phyloP scores from a whole-genome alignment of 2,888 invertebrate species.

The Campoplex nolae region DNA sequence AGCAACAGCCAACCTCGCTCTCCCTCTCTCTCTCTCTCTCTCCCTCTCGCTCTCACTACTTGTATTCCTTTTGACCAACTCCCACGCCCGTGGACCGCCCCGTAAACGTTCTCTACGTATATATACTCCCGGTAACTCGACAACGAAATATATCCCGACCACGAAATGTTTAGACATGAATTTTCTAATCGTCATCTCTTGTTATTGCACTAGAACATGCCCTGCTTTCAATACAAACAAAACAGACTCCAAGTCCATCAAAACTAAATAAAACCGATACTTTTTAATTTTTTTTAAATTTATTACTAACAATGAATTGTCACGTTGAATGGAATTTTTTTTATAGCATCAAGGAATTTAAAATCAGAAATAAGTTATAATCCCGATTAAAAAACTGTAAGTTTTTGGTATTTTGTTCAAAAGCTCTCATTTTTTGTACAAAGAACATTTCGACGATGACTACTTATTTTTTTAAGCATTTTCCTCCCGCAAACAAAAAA shows the following conservation, averaged over 20 bases:
- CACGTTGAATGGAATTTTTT: neutral
- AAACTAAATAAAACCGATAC: neutral
- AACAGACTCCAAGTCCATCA: neutral
- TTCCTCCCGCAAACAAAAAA: neutral
- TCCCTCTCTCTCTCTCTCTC: slow-evolving; percentile 2
- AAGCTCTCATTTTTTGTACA: neutral
- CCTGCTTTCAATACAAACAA: neutral
- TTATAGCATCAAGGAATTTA: neutral
- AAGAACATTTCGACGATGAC: neutral
- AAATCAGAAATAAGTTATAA: neutral
- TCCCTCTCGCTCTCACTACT: neutral
- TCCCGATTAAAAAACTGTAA: neutral
- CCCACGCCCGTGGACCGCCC: slow-evolving; percentile 66
- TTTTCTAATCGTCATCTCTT: neutral
- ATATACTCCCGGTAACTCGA: slow-evolving; percentile 12
- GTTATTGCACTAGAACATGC: neutral
- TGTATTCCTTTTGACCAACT: slow-evolving; percentile 38
- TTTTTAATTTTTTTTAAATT: neutral
- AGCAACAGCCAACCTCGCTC: slow-evolving; percentile 22
- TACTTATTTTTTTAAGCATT: neutral
- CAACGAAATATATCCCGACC: slow-evolving; percentile 4
- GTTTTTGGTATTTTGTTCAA: neutral
- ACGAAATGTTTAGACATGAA: slow-evolving; percentile 17
- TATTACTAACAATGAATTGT: neutral
- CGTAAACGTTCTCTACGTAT: slow-evolving; percentile 8